Evolutionary conservation across 2,113 vertebrate genomes (phyloP).

Genomic region (Hippocampus abdominalis): DNA sequence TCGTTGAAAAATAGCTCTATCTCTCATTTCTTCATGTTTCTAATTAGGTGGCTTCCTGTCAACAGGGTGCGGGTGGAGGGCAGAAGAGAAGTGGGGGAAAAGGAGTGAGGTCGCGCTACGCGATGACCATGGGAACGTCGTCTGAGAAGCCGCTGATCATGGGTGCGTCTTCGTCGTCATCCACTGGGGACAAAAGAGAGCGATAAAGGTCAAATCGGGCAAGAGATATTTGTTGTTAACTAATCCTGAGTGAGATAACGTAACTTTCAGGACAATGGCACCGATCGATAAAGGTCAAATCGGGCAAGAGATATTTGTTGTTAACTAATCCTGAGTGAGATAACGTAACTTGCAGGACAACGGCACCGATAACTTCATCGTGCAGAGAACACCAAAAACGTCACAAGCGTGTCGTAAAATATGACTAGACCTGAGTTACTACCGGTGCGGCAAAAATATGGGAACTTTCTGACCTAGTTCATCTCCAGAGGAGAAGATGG

Average conservation of each 20-base stretch:
- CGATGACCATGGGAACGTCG: constrained; percentile 98
- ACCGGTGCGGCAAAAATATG: neutral
- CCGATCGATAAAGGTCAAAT: neutral
- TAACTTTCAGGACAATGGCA: neutral
- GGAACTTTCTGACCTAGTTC: constrained; percentile 79
- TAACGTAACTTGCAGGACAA: neutral
- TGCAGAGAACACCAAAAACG: neutral
- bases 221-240: neutral
- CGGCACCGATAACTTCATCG: neutral
- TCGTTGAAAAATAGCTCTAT: constrained; percentile 76
- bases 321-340: neutral
- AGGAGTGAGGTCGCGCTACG: constrained; percentile 70
- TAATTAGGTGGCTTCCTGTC: constrained; percentile 19
- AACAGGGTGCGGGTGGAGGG: constrained; percentile 7
- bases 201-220: neutral
- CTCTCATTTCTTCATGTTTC: constrained; percentile 48
- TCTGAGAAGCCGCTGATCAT: constrained; percentile 99
- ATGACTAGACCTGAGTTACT: too few relatives aligned
- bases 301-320: neutral
- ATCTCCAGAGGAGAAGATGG: constrained; percentile 94
- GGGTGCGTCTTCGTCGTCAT: constrained; percentile 93
- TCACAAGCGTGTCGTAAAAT: neutral
- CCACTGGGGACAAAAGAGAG: constrained; percentile 69
- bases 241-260: neutral
- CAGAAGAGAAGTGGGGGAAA: constrained; percentile 9